Base-by-base conservation (phyloP, 2,888 invertebrate genomes). In the Junonia oenone region DNA sequence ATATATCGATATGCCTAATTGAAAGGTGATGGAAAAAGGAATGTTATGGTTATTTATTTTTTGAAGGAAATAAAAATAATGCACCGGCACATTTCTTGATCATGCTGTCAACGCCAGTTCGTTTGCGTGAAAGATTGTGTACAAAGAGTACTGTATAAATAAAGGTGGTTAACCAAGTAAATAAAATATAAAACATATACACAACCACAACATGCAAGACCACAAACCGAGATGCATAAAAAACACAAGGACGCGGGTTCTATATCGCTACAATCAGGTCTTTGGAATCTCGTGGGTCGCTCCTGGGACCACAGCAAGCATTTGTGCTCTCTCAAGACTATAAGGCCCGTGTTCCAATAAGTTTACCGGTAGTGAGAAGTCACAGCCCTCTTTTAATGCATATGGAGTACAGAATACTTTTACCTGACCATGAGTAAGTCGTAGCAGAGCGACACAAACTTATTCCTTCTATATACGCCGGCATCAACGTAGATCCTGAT, bases 361-460 rank as follows among this genome's bases (percentile, higher is more conserved):
- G 56, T n/a, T 40, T 80, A 14, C 67, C 77, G 27, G 78, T 80
- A 22, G 83, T 75, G 51, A 75, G 76, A 49, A 73, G 71, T 46
- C 66, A 68, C 58, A 61, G 58, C 33, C 66, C 33, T 33, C 33
- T 33, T 13, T 9, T 33, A 60, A 66, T 64, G 61, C 64, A 63
- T 35, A 33, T 65, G 46, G 62, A 64, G 56, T 65, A 65, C 57
- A 50, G 58, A 52, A 45, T 65, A 26, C 31, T 17, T 45, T 63
- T 65, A 31, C 63, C 64, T 55, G 66, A 65, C 29, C 63, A 66
- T 40, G 65, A 66, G 47, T 66, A 56, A 57, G 62, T 63, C 17
- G 48, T 68, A 29, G 63, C 63, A 45, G 49, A 52, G 37, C 45
- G 60, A 4, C 65, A 65, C 48, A 64, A 68, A 64, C 47, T 65